These are phyloP conservation scores for Tortrix viridana DNA, from an alignment of 2,888 invertebrate species.

Conservation along the genomic window DNA sequence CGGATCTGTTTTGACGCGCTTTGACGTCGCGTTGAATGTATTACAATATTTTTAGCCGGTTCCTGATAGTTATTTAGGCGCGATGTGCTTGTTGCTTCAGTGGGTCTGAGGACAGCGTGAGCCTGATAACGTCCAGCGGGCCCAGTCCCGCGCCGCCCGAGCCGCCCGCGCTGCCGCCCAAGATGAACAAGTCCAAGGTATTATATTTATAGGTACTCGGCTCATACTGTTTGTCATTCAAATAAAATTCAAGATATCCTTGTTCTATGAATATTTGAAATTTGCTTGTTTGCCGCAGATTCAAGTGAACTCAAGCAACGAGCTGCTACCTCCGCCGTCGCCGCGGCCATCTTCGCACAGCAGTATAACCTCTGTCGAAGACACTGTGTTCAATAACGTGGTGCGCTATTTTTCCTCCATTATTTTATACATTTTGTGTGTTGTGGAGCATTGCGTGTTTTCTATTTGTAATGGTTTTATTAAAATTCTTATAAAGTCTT, in stretches of 20 bases:
- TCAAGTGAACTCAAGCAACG: constrained; percentile 72
- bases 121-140: constrained; percentile 71
- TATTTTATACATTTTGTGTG: too few species aligned
- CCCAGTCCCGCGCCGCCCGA: constrained; percentile 79
- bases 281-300: constrained; percentile 48
- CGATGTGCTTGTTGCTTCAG: constrained; percentile 46
- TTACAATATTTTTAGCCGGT: constrained; percentile 25
- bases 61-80: constrained; percentile 23
- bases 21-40: constrained; percentile 17
- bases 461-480: too few species aligned
- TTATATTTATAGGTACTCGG: too few species aligned
- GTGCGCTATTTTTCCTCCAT: constrained; percentile 47
- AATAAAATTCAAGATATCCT: too few species aligned
- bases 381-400: constrained; percentile 68
- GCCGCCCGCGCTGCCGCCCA: constrained; percentile 84
- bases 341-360: constrained; percentile 76
- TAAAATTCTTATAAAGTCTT: too few species aligned
- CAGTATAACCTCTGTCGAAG: constrained; percentile 63
- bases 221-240: too few species aligned
- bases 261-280: neutral
- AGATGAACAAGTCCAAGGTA: constrained; percentile 77
- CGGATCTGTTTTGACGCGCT: constrained; percentile 21
- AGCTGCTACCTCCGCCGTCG: constrained; percentile 73
- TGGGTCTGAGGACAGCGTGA: constrained; percentile 77
- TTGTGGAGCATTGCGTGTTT: too few species aligned